Evolutionary conservation across 2,797 vertebrate genomes (phyloP), one percentile per base, ranked within the genome.

Genomic region (Ctenosaura bakeri): DNA sequence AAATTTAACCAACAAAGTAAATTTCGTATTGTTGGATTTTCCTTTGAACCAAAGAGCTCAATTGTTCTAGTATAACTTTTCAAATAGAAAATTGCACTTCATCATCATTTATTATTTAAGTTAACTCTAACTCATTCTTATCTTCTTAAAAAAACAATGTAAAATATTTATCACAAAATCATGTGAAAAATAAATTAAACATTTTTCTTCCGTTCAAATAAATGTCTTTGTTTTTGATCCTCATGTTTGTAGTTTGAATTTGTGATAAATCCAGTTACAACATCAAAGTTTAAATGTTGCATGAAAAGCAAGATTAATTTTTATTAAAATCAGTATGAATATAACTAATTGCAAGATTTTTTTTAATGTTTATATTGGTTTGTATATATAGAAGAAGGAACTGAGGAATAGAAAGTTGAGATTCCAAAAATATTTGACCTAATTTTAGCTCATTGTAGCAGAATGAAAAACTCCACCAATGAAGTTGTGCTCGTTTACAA

Each of bases 1-100:
- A 82, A 86, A 74, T 86, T 64, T 92, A 93, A 88, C 14, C 83
- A 94, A 29, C 9, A 92, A 92, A 90, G 71, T n/a, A 1, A 2
- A 84, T 76, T 1, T 56, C 1, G 0, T 77, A 87, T 59, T 89
- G 22, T 54, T 9, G 50, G 64, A 5, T n/a, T 90, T 79, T 87
- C 89, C 0, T 80, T 50, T 52, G n/a, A 0, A 0, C 0, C 4
- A 26, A 35, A 18, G 29, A 84, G 83, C 85, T 54, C 8, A 90
- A 86, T 87, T 32, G 4, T 8, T 88, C 13, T 76, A 80, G 32
- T 91, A 10, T n/a, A 79, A 8, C 38, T 12, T 89, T 81, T 46
- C 32, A 81, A 78, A 78, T 81, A 71, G 1, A 81, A 88, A 81
- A 38, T 14, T 38, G n/a, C 62, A 88, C 6, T 88, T 82, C 0